These are phyloP conservation scores for Corvus moneduloides DNA, from an alignment of 2,113 vertebrate species.

Conservation along the genomic window DNA sequence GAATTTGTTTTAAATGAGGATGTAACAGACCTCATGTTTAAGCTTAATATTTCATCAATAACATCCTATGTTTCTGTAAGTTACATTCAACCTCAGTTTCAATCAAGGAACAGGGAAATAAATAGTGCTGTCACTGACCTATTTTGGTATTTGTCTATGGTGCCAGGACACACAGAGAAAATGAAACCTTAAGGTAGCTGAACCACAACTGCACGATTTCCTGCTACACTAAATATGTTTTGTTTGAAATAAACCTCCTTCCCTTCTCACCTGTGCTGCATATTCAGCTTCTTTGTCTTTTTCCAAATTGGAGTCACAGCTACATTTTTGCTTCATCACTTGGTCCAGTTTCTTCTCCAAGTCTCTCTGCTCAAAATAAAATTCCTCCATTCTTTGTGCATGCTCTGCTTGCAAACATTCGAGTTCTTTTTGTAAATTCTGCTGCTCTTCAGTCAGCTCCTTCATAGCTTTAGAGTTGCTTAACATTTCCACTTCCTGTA, in stretches of 20 bases:
- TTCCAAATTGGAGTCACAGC: slow-evolving; percentile 85
- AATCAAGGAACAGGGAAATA: neutral
- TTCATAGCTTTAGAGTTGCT: slow-evolving; percentile 84
- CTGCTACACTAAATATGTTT: neutral
- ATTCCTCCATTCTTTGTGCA: slow-evolving; percentile 89
- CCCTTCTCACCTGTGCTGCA: slow-evolving; percentile 84
- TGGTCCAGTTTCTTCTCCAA: slow-evolving; percentile 93
- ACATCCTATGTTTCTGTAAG: neutral
- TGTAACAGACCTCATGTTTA: neutral
- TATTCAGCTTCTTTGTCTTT: slow-evolving; percentile 93
- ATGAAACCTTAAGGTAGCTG: neutral
- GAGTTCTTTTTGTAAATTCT: slow-evolving; percentile 91
- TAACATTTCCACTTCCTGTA: slow-evolving; percentile 87
- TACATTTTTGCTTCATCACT: slow-evolving; percentile 91
- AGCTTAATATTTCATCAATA: neutral
- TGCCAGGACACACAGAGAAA: neutral
- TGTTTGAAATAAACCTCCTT: neutral
- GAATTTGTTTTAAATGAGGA: neutral
- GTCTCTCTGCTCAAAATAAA: slow-evolving; percentile 91
- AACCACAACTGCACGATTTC: neutral
- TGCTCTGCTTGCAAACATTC: slow-evolving; percentile 92
- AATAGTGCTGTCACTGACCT: neutral
- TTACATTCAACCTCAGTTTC: neutral
- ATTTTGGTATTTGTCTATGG: neutral
- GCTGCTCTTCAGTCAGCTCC: slow-evolving; percentile 89